Percentiles rank a stretch among this genome's conserved stretches.
Conservation (phyloP, 2,113 vertebrate genomes). For the Elaphurus davidianus region DNA sequence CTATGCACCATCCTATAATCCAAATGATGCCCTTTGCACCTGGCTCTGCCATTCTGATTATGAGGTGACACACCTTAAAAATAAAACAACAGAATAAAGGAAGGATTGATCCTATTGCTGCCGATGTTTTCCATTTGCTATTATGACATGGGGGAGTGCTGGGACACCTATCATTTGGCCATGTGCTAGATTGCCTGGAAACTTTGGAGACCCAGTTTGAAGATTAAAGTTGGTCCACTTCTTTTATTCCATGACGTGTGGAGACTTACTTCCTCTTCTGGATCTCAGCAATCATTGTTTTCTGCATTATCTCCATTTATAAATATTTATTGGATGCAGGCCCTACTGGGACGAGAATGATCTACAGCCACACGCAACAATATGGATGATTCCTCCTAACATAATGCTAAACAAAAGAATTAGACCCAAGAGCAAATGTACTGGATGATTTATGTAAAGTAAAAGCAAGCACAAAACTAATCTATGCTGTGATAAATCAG, state of each 20-base stretch:
- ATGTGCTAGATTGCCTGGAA: not conserved
- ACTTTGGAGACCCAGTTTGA: not conserved
- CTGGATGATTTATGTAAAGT: not conserved
- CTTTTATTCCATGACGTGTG: not conserved
- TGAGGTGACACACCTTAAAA: slow-evolving; percentile 51
- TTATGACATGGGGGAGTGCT: not conserved
- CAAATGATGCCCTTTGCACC: slow-evolving; percentile 38
- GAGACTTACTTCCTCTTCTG: not conserved
- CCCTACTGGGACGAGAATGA: not conserved
- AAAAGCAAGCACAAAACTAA: slow-evolving; percentile 16
- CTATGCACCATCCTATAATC: not conserved
- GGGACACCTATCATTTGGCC: not conserved
- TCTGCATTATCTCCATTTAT: not conserved
- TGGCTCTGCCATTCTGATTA: slow-evolving; percentile 27
- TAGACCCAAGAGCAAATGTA: not conserved
- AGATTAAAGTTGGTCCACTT: not conserved
- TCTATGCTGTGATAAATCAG: not conserved
- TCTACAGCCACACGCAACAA: not conserved
- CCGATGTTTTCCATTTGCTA: not conserved
- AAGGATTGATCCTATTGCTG: not conserved
- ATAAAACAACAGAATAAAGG: slow-evolving; percentile 38
- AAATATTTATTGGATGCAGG: not conserved
- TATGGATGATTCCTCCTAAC: not conserved
- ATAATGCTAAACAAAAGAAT: not conserved
- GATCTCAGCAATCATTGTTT: not conserved